These are phyloP conservation scores for Tridacna gigas DNA, from an alignment of 2,888 invertebrate species.

Conservation along the genomic window DNA sequence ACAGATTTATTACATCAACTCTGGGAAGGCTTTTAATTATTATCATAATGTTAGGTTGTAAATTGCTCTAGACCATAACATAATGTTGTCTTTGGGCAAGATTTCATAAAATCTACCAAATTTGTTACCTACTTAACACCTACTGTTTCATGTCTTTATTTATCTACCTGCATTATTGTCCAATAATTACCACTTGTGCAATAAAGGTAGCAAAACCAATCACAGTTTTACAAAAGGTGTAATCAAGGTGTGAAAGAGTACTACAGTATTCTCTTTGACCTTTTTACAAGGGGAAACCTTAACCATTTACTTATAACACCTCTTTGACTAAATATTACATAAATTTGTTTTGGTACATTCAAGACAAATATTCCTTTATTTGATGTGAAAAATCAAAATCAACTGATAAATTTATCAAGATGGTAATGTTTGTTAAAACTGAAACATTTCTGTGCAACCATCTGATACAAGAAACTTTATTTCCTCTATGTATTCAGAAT, in stretches of 20 bases:
- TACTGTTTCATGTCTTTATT: conserved; percentile 27
- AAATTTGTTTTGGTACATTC: too few relatives aligned
- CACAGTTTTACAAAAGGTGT: neutral
- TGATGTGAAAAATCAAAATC: too few relatives aligned
- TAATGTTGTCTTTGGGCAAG: conserved; percentile 16
- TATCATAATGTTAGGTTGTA: conserved; percentile 7
- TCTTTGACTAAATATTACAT: too few relatives aligned
- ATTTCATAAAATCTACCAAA: conserved; percentile 10
- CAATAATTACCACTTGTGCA: conserved; percentile 11
- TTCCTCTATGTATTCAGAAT: too few relatives aligned
- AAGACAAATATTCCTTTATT: too few relatives aligned
- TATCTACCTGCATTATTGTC: conserved; percentile 14
- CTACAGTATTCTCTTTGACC: conserved; percentile 39
- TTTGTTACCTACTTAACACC: conserved; percentile 21
- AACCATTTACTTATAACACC: too few relatives aligned
- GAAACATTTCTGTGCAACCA: too few relatives aligned
- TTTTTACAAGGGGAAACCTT: neutral
- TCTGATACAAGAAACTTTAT: too few relatives aligned
- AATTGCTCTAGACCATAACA: conserved; percentile 9
- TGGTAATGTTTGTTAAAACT: too few relatives aligned
- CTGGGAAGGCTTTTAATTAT: neutral
- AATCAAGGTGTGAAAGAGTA: conserved; percentile 36
- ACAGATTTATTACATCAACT: neutral
- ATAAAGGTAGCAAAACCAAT: neutral
- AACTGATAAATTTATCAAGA: too few relatives aligned